These are phyloP conservation scores for Eumeta japonica DNA, from an alignment of 1,140 invertebrate species.

Conservation along the genomic window DNA sequence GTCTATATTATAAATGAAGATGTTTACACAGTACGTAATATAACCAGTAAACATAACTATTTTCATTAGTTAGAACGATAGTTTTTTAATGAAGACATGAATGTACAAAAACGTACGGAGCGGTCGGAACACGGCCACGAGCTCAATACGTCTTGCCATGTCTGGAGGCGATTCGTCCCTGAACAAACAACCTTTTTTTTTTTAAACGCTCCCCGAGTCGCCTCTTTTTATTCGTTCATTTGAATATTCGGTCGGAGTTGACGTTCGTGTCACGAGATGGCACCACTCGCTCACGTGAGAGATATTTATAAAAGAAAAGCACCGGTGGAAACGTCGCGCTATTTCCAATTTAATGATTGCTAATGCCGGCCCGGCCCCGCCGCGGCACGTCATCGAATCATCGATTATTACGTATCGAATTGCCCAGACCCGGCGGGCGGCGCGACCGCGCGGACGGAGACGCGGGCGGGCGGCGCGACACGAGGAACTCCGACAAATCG, in stretches of 20 bases:
- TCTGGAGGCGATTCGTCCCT: constrained; percentile 48
- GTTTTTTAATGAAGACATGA: too few relatives aligned
- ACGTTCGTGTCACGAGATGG: constrained; percentile 50
- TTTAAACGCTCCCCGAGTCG: constrained; percentile 57
- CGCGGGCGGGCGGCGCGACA: too few relatives aligned
- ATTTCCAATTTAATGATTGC: constrained; percentile 57
- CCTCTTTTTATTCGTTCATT: constrained; percentile 56
- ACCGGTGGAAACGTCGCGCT: constrained; percentile 40
- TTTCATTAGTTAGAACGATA: too few relatives aligned
- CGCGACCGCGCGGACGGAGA: too few relatives aligned
- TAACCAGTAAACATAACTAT: too few relatives aligned
- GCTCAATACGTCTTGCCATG: constrained; percentile 46
- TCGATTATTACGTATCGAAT: constrained; percentile 30
- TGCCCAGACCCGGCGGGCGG: too few relatives aligned
- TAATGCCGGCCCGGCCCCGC: constrained; percentile 43
- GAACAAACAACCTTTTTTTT: constrained; percentile 55
- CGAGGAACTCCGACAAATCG: too few relatives aligned
- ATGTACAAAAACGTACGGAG: too few relatives aligned
- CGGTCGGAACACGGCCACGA: too few relatives aligned
- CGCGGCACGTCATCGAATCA: constrained; percentile 37
- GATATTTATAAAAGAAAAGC: constrained; percentile 55
- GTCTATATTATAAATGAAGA: too few relatives aligned
- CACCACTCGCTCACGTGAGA: constrained; percentile 54
- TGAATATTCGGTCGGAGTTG: constrained; percentile 52
- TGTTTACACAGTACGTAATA: too few relatives aligned